A percentile compares a stretch with the other conserved stretches of the same genome.
Conservation (phyloP, 2,797 vertebrate genomes). For the Neosilurus hyrtlii region DNA sequence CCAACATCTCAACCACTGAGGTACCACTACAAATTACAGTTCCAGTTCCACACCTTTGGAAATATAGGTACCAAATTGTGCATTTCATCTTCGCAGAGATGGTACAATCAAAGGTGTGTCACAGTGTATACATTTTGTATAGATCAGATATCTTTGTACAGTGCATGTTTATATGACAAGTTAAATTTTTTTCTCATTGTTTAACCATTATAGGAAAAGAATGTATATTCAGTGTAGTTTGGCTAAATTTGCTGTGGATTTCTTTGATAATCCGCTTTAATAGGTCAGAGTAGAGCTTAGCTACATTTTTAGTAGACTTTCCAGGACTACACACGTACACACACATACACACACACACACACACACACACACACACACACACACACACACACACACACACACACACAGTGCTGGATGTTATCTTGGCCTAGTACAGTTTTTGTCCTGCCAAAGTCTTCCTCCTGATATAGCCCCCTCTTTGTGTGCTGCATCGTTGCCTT, state of each 20-base stretch:
- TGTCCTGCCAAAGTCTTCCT: slow-evolving; percentile 23
- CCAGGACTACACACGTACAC: neutral
- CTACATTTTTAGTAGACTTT: neutral
- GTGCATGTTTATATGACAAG: neutral
- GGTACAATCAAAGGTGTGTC: neutral
- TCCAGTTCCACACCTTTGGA: neutral
- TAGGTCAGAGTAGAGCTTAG: neutral
- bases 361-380: neutral
- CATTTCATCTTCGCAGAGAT: neutral
- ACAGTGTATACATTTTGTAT: neutral
- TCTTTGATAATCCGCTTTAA: neutral
- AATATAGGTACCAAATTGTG: neutral
- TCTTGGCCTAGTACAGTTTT: neutral
- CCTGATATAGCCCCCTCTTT: slow-evolving; percentile 27
- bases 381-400: neutral
- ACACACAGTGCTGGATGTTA: neutral
- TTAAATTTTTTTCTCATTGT: neutral
- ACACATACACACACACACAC: neutral
- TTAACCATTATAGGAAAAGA: neutral
- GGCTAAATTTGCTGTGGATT: neutral
- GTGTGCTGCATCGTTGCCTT: slow-evolving; percentile 5
- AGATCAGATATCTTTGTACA: neutral
- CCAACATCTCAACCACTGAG: too few species aligned
- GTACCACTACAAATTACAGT: neutral
- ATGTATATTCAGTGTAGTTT: neutral